Evolutionary conservation across 2,888 invertebrate species (phyloP).

Genomic region (Bedellia somnulentella): DNA sequence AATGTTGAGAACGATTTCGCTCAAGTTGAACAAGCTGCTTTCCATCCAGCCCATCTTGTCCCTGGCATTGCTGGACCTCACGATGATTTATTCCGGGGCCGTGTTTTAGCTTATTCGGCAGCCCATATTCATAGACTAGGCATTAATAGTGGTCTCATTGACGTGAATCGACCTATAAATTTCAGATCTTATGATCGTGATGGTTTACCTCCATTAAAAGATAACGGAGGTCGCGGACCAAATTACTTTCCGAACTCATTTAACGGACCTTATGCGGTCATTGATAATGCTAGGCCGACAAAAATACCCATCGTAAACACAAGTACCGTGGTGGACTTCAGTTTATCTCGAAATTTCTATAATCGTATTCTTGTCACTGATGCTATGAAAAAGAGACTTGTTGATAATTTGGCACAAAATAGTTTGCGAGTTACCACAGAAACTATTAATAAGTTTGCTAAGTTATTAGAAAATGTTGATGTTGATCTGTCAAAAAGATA

Average conservation of each 20-base stretch:
- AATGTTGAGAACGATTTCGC: slow-evolving; percentile 83
- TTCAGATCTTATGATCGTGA: slow-evolving; percentile 5
- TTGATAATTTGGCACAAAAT: background rate
- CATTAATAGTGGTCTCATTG: slow-evolving; percentile 51
- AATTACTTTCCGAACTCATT: slow-evolving; percentile 6
- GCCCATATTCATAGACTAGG: slow-evolving; percentile 80
- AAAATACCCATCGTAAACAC: background rate
- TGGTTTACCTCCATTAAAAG: slow-evolving; percentile 1
- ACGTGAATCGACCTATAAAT: slow-evolving; percentile 4
- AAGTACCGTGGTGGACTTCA: background rate
- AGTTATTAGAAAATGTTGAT: background rate
- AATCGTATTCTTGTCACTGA: background rate
- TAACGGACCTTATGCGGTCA: slow-evolving; percentile 4
- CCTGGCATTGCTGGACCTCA: slow-evolving; percentile 84
- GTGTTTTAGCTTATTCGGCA: slow-evolving; percentile 77
- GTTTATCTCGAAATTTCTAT: background rate
- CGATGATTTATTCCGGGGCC: slow-evolving; percentile 80
- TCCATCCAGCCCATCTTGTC: slow-evolving; percentile 79
- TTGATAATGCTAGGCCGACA: background rate
- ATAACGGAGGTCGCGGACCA: slow-evolving; percentile 2
- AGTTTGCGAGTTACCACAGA: background rate
- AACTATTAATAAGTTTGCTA: background rate
- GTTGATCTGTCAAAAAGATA: background rate
- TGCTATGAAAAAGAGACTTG: background rate
- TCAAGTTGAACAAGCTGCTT: slow-evolving; percentile 85